Base-by-base conservation (phyloP, 2,797 vertebrate genomes). In the Coccyzus lansbergi region DNA sequence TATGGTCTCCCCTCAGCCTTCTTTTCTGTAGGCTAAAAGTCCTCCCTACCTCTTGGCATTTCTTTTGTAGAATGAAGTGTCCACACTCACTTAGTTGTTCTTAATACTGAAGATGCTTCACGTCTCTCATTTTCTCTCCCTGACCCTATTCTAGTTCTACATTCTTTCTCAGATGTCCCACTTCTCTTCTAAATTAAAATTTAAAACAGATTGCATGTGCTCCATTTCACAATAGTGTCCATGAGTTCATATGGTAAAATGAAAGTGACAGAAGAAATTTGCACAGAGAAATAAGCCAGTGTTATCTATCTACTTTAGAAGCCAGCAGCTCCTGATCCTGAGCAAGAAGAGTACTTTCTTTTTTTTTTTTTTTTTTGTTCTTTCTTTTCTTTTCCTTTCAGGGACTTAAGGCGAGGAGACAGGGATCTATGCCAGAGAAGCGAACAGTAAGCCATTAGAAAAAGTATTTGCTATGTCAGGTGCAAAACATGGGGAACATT, bases 161-260 rank as follows among this genome's bases (percentile, higher is more conserved):
- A 34, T 60, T 68, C 65, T 78, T 59, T 76, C 62, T 0, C 2
- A 90, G 46, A 51, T 83, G 59, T 69, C 51, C 72, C 51, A 74
- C 3, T 90, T 94, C 46, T 53, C 42, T 51, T 34, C 69, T 78
- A 83, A 86, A 90, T 71, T 55, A 84, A 93, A 88, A 68, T 31
- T 70, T 7, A 83, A 87, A 93, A 2, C 42, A 68, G 36, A 21
- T 42, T 92, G 68, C 7, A 60, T 10, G 71, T 76, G 36, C 33
- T 87, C 19, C 17, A 33, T 79, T 78, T 79, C 86, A 94, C 26
- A 68, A 31, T n/a, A 8, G 9, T 60, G 29, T 75, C 53, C n/a
- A 33, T 33, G 69, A 85, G 49, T 33, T 64, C 31, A 33, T 63
- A 46, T 2, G 19, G 48, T n/a, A 83, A 86, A 92, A 88, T 33